Evolutionary conservation across 2,113 vertebrate species (phyloP), one percentile per base, ranked within the genome.

Genomic region (Chaenocephalus aceratus): DNA sequence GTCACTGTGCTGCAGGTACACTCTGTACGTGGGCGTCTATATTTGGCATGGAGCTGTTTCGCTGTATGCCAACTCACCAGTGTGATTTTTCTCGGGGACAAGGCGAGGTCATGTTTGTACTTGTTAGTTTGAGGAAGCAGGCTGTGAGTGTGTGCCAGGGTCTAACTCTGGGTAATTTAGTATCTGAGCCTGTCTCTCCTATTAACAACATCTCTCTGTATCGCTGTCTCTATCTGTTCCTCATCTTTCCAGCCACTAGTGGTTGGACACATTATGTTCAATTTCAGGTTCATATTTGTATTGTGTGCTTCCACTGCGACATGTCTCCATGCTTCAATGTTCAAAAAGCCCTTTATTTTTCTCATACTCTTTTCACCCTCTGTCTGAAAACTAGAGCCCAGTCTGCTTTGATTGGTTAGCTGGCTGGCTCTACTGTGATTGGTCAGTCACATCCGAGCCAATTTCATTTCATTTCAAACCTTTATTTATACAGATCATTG

Each of bases 51-150:
- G 61, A 83, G 72, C 77, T 80, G 78, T 78, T 86, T 77, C 74
- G 14, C 82, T 45, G 68, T 67, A 79, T 79, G 86, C 86, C 89
- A 89, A 82, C 78, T 85, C 46, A n/a, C 78, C 70, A 64, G 77
- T 78, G 90, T 82, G 88, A 87, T 83, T 87, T 89, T 91, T 92
- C 84, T 80, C 79, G 1, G 88, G 91, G 88, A 89, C 91, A 85
- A 88, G 90, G 86, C 86, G 58, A 89, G 91, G 92, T 92, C 90
- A 90, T 92, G 91, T 92, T 92, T 92, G 91, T 88, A 86, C 87
- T 88, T 92, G 92, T 92, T 92, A 88, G 89, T 84, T 88, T 85
- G 68, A 44, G 81, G 87, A 84, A 85, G 71, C 83, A 34, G 80
- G 57, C 89, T 91, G 85, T 62, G 91, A 83, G 88, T 82, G 90